phyloP scores from a whole-genome alignment of 1,140 invertebrate genomes.

The Lerema accius region DNA sequence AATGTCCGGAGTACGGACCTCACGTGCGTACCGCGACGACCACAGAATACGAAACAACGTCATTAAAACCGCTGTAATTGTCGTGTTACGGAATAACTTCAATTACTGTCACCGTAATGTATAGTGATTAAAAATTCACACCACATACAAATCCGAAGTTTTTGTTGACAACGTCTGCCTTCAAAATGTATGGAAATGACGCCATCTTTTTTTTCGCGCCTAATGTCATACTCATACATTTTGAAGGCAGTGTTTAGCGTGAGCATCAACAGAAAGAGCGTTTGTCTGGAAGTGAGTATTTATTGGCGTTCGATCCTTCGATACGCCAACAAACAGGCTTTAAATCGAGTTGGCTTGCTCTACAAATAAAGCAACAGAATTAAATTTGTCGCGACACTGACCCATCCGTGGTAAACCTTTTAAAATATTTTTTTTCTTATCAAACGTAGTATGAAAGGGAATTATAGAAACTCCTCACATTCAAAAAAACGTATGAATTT shows the following conservation, averaged over 20 bases:
- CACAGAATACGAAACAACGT: slow-evolving; percentile 20
- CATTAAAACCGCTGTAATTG: slow-evolving; percentile 27
- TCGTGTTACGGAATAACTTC: slow-evolving; percentile 32
- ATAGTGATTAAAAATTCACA: slow-evolving; percentile 30
- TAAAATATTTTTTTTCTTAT: no score
- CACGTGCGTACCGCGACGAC: slow-evolving; percentile 35
- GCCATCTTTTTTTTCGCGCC: no score
- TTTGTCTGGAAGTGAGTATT: background rate
- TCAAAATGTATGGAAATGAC: no score
- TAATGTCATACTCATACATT: no score
- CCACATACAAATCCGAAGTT: slow-evolving; percentile 17
- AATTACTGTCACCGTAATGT: slow-evolving; percentile 28
- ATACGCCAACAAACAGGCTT: background rate
- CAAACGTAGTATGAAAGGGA: no score
- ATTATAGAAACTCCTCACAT: no score
- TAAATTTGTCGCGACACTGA: no score
- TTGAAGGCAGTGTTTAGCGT: no score
- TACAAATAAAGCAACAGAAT: no score
- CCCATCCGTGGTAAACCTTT: no score
- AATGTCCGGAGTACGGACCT: slow-evolving; percentile 48
- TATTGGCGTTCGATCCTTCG: background rate
- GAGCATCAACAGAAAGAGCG: no score
- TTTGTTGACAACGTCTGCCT: no score
- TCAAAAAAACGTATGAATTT: background rate
- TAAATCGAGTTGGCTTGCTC: background rate